phyloP scores from a whole-genome alignment of 2,113 vertebrate genomes.

The Vulpes ferrilata region DNA sequence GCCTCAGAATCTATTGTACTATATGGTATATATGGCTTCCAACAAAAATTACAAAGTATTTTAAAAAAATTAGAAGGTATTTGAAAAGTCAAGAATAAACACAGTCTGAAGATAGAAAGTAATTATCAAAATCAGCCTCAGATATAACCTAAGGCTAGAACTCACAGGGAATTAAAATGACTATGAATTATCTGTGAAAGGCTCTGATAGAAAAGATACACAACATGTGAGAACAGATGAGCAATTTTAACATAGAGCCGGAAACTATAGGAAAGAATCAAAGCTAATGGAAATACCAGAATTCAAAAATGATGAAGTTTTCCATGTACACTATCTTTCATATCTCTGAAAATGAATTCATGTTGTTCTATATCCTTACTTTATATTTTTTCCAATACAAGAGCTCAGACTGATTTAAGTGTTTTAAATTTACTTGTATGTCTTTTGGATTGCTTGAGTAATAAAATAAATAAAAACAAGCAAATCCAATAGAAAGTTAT shows the following conservation, averaged over 20 bases:
- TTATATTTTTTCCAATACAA: neutral
- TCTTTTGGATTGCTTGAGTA: neutral
- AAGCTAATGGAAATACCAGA: neutral
- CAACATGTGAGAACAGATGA: neutral
- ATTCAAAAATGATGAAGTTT: neutral
- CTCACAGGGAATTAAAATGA: neutral
- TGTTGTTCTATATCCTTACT: neutral
- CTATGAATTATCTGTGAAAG: neutral
- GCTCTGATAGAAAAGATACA: neutral
- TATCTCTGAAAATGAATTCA: conserved; percentile 2
- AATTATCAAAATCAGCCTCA: neutral
- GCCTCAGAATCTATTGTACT: neutral
- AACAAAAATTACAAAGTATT: neutral
- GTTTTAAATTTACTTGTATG: neutral
- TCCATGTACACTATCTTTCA: neutral
- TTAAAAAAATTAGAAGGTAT: neutral
- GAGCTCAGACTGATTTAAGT: neutral
- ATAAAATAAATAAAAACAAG: neutral
- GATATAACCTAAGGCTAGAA: neutral
- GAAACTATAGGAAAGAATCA: neutral
- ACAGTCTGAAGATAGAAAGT: neutral
- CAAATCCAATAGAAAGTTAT: neutral
- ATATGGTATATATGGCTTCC: neutral
- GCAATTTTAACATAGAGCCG: neutral
- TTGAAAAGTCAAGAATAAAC: conserved; percentile 19